A percentile compares a stretch with the other conserved stretches of the same genome.
phyloP scores from a whole-genome alignment of 2,888 invertebrate genomes.

The Gymnocheta viridis region DNA sequence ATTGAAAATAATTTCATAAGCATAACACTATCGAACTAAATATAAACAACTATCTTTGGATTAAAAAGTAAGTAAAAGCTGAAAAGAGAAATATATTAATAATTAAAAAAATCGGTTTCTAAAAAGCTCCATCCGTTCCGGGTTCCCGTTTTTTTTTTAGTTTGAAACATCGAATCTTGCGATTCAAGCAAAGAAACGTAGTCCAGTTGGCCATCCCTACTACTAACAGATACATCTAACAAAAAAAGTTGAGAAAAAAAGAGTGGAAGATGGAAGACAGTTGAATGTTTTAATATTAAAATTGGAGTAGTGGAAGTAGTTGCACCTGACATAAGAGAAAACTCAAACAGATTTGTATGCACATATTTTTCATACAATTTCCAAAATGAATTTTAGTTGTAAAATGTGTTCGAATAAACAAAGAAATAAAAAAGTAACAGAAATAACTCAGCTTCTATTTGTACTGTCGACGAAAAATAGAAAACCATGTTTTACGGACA shows the following conservation, averaged over 20 bases:
- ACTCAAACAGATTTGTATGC: no score
- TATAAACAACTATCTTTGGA: no score
- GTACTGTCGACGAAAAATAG: not conserved
- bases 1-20: no score
- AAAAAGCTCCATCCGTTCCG: not conserved
- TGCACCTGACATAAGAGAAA: conserved; percentile 19
- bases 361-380: conserved; percentile 3
- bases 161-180: not conserved
- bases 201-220: not conserved
- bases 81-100: no score
- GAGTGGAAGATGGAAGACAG: not conserved
- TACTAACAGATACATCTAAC: not conserved
- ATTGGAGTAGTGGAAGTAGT: conserved; percentile 5
- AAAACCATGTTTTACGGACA: conserved; percentile 5
- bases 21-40: no score
- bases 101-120: no score
- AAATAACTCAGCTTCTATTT: conserved; percentile 17
- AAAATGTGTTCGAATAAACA: conserved; percentile 18
- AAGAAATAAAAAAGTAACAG: not conserved
- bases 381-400: conserved; percentile 15
- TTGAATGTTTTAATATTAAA: not conserved
- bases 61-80: no score
- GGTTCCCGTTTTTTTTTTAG: no score
- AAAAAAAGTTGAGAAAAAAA: not conserved
- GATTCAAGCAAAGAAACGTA: not conserved